These are phyloP conservation scores for Salvelinus namaycush DNA, from an alignment of 2,113 vertebrate species.

Conservation along the genomic window DNA sequence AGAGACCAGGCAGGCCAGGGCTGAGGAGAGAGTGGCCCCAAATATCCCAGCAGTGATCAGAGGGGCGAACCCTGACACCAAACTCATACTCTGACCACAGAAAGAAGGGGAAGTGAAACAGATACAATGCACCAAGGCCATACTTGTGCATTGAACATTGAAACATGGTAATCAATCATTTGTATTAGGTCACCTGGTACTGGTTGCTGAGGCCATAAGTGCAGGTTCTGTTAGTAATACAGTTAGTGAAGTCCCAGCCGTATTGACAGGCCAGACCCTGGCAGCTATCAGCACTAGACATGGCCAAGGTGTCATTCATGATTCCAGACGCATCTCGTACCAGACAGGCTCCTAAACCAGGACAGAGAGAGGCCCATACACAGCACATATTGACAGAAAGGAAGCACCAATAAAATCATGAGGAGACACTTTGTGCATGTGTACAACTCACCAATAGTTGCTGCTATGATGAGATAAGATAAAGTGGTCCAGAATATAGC, in stretches of 20 bases:
- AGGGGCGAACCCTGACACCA: conserved; percentile 68
- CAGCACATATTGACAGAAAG: too few species aligned
- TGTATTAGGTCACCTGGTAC: conserved; percentile 54
- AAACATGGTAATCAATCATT: not conserved
- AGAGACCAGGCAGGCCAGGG: conserved; percentile 78
- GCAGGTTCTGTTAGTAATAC: conserved; percentile 54
- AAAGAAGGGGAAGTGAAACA: too few species aligned
- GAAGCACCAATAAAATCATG: too few species aligned
- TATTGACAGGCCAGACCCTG: conserved; percentile 61
- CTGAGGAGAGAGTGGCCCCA: conserved; percentile 77
- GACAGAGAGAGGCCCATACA: too few species aligned
- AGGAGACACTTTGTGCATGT: not conserved
- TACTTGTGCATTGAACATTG: not conserved
- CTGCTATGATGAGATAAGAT: conserved; percentile 66
- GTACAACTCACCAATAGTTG: conserved; percentile 59
- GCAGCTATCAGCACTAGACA: conserved; percentile 57
- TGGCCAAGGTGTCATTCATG: conserved; percentile 55
- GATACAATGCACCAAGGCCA: too few species aligned
- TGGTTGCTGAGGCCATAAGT: conserved; percentile 63
- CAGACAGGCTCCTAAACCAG: conserved; percentile 61
- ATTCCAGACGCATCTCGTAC: conserved; percentile 71
- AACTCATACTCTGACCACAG: conserved; percentile 61
- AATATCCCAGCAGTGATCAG: conserved; percentile 75
- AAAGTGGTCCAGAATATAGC: conserved; percentile 73
- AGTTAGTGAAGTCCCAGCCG: conserved; percentile 76